Base-by-base conservation (phyloP, 2,113 vertebrate species). In the Tetrao urogallus region DNA sequence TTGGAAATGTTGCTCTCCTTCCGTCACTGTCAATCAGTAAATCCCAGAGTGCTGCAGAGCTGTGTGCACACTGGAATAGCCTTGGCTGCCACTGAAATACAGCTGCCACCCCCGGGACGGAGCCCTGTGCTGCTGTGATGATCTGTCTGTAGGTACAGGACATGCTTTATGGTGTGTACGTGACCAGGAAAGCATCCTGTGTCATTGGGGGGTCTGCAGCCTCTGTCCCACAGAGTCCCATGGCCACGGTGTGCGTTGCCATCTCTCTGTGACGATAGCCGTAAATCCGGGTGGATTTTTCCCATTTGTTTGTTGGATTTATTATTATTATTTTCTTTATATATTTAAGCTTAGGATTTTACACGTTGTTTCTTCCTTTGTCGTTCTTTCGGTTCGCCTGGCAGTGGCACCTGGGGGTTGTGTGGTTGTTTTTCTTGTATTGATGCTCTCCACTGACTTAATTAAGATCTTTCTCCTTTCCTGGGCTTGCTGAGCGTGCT, bases 381-480 rank as follows among this genome's bases (percentile, higher is more conserved):
- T 83, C 80, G 22, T 86, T 92, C 71, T 77, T 82, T 82, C 75
- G 67, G 43, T 67, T 77, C 52, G 86, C 65, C 91, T 94, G 84
- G 42, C 66, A 40, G 83, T 14, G 76, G 75, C 87, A 63, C 85
- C 86, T 56, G 94, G 84, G 94, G 64, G 63, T 94, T 94, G 52
- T n/a, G 52, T 74, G 87, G 88, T 95, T 95, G 82, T 93, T 95
- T 96, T 70, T 86, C 90, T 92, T 85, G 34, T 61, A 27, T 84
- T 97, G 83, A 67, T 75, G 30, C 80, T 94, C 94, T 95, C 95
- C n/a, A 1, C 90, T 92, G 96, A 93, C 85, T 97, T 96, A 95
- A 96, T 96, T 95, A 97, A 84, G 91, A 75, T 86, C 85, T 86
- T 73, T 73, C 82, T 89, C 63, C 17, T 91, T 93, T 70, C 60